Base-by-base conservation (phyloP, 1,140 invertebrate species). In the Anoplophora glabripennis region DNA sequence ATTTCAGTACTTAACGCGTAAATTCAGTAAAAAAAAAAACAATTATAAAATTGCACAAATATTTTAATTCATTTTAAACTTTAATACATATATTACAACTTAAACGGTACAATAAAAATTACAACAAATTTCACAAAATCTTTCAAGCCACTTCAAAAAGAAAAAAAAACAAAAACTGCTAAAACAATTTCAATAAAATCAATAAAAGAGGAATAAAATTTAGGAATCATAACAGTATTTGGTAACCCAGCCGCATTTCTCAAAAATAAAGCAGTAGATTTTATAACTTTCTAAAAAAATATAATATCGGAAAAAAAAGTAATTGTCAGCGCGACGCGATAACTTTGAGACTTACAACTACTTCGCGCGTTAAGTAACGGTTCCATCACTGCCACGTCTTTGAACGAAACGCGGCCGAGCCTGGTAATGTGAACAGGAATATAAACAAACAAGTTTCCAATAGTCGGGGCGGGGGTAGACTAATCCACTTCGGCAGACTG, bases 401-500 rank as follows among this genome's bases (percentile, higher is more conserved):
- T 17, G 44, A 21, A 18, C 15, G 18, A 28, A 46, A 21, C 44
- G 17, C 44, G 17, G 44, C 38, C 4, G 44, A 46, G 28, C 17
- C 17, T 46, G 44, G 44, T 46, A 46, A 46, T 46, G 44, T 46
- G 28, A 46, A 46, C 44, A 46, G 38, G 14, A 28, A n/a, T 21
- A 46, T 17, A 46, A 46, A 46, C 15, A 41, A 41, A 41, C 15
- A 58, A 41, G 17, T 8, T 42, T 35, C n/a, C 35, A 41, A 18
- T 45, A 10, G 37, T 28, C 14, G 47, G 17, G n/a, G 7, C 12
- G 9, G 3, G 9, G 37, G 10, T 44, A 12, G 18, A 42, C 36
- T 34, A 12, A 37, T 53, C 49, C 12, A 63, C 18, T 49, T 52
- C 53, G 15, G 70, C 73, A 28, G 59, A 66, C 47, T 74, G 67